Evolutionary conservation across 2,113 vertebrate species (phyloP).

Genomic region (Hippopotamus amphibius): DNA sequence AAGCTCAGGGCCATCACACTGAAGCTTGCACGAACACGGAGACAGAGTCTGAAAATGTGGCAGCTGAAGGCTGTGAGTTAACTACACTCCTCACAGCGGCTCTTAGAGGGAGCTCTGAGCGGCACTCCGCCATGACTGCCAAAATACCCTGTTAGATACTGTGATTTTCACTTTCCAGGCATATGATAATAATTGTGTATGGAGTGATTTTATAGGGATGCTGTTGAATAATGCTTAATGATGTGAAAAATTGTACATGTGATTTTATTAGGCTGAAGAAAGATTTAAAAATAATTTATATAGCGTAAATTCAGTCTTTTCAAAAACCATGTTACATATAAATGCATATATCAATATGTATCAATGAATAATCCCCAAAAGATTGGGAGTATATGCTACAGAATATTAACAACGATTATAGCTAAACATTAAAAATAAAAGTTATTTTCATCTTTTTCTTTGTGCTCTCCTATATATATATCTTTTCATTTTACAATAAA

Average conservation of each 20-base stretch:
- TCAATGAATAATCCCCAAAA: not conserved
- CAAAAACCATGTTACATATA: not conserved
- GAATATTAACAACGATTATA: not conserved
- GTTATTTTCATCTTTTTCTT: conserved; percentile 14
- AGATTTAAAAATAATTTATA: not conserved
- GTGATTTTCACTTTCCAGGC: not conserved
- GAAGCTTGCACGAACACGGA: not conserved
- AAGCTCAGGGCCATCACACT: no score
- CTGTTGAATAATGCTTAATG: conserved; percentile 25
- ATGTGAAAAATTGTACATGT: not conserved
- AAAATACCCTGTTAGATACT: not conserved
- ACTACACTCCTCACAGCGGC: not conserved
- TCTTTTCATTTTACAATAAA: not conserved
- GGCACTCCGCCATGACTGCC: not conserved
- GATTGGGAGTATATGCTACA: not conserved
- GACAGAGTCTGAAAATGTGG: not conserved
- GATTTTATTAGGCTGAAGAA: not conserved
- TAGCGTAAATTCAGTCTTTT: not conserved
- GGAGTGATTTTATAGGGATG: not conserved
- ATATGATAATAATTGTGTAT: not conserved
- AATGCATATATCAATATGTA: not conserved
- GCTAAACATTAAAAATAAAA: not conserved
- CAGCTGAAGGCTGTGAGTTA: not conserved
- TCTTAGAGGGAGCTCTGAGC: not conserved
- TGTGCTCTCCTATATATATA: not conserved